phyloP scores from a whole-genome alignment of 2,797 vertebrate species.

The Garrulus glandarius region DNA sequence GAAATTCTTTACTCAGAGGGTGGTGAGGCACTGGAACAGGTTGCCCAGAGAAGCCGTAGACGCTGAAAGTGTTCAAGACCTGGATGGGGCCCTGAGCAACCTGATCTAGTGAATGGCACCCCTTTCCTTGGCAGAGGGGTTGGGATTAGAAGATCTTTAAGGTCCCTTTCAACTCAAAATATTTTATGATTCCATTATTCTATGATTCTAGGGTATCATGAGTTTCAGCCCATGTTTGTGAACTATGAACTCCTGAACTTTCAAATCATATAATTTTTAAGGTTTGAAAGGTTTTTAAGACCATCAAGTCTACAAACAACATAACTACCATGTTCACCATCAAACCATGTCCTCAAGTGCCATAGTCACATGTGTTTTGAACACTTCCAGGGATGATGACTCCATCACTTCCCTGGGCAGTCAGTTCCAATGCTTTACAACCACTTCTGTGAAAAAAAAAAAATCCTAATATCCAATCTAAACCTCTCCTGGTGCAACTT shows the following conservation, averaged over 20 bases:
- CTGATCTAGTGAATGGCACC: background rate
- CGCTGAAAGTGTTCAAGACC: too few relatives aligned
- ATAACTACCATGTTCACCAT: background rate
- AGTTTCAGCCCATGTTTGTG: background rate
- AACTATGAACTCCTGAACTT: background rate
- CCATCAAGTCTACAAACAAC: background rate
- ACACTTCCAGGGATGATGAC: background rate
- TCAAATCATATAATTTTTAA: background rate
- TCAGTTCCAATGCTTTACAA: background rate
- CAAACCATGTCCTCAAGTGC: background rate
- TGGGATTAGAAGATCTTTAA: background rate
- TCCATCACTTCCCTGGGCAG: background rate
- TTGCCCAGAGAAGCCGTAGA: background rate
- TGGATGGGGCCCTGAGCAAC: background rate
- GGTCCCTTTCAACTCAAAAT: background rate
- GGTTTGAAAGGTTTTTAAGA: background rate
- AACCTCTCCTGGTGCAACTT: background rate
- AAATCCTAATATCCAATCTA: too few relatives aligned
- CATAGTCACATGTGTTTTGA: background rate
- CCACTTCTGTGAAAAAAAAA: background rate
- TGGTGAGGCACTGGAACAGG: background rate
- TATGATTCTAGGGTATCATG: accelerated
- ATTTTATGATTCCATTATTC: background rate
- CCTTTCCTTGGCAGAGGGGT: background rate
- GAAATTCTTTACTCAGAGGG: background rate